Conservation (phyloP, 2,797 vertebrate species). For the Rhinoraja longicauda region DNA sequence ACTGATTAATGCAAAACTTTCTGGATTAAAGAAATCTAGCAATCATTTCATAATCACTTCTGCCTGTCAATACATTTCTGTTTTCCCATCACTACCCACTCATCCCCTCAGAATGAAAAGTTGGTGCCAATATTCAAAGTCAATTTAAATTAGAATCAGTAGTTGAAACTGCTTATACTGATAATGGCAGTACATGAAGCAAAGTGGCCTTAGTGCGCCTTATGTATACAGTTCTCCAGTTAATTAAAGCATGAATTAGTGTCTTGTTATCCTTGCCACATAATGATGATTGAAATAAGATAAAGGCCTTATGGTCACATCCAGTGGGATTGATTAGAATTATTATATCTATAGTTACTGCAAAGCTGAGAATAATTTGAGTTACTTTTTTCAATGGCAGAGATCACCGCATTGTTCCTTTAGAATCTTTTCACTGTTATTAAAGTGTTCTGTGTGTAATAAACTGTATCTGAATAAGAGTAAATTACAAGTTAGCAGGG, state of each 20-base stretch:
- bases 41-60: background rate
- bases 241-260: constrained; percentile 56
- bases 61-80: background rate
- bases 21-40: background rate
- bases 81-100: too few species aligned
- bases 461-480: constrained; percentile 30
- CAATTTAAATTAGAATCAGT: background rate
- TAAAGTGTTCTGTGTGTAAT: constrained; percentile 43
- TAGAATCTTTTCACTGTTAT: constrained; percentile 38
- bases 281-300: constrained; percentile 45
- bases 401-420: constrained; percentile 40
- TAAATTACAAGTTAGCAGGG: constrained; percentile 26
- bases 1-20: background rate
- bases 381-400: constrained; percentile 44
- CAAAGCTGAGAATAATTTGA: constrained; percentile 60
- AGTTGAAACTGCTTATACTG: background rate
- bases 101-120: background rate
- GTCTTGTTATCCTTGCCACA: constrained; percentile 52
- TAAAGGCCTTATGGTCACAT: constrained; percentile 48
- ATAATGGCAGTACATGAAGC: constrained; percentile 31
- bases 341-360: constrained; percentile 47
- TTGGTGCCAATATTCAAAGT: background rate
- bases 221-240: constrained; percentile 42
- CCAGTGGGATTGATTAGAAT: constrained; percentile 49
- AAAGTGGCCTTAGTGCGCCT: constrained; percentile 43